Conservation (phyloP, 2,888 invertebrate species). For the Clunio marinus region DNA sequence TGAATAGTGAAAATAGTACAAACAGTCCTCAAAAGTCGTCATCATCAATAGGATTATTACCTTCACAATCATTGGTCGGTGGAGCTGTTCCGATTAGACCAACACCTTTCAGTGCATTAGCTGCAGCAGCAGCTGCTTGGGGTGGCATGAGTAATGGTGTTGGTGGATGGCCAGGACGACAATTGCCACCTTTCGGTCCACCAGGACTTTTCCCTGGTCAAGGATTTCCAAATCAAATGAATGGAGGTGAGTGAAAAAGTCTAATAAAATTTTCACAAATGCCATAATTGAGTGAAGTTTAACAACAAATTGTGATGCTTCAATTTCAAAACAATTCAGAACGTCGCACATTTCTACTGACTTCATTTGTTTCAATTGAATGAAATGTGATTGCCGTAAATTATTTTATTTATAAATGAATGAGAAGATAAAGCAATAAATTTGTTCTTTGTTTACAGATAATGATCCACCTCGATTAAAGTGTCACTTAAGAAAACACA, state of each 20-base stretch:
- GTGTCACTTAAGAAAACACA: slow-evolving; percentile 92
- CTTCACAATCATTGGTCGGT: slow-evolving; percentile 50
- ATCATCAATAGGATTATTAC: too few relatives aligned
- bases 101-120: slow-evolving; percentile 69
- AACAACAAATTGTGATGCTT: too few relatives aligned
- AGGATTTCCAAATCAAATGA: slow-evolving; percentile 53
- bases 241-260: slow-evolving; percentile 52
- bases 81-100: slow-evolving; percentile 64
- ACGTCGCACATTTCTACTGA: too few relatives aligned
- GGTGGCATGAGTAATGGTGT: slow-evolving; percentile 58
- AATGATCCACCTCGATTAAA: slow-evolving; percentile 82
- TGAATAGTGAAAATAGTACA: slow-evolving; percentile 57
- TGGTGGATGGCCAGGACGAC: slow-evolving; percentile 55
- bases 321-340: too few relatives aligned
- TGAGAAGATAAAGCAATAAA: too few relatives aligned
- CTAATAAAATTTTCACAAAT: too few relatives aligned
- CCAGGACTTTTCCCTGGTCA: slow-evolving; percentile 66
- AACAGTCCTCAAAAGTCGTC: slow-evolving; percentile 44
- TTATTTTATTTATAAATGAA: too few relatives aligned
- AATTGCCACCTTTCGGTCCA: slow-evolving; percentile 56
- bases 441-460: slow-evolving; percentile 53
- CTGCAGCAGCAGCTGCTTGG: slow-evolving; percentile 68
- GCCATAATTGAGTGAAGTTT: too few relatives aligned
- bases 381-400: too few relatives aligned
- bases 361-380: too few relatives aligned